Evolutionary conservation across 2,888 invertebrate genomes (phyloP), one percentile per base, ranked within the genome.

Genomic region (Drosophila recens): DNA sequence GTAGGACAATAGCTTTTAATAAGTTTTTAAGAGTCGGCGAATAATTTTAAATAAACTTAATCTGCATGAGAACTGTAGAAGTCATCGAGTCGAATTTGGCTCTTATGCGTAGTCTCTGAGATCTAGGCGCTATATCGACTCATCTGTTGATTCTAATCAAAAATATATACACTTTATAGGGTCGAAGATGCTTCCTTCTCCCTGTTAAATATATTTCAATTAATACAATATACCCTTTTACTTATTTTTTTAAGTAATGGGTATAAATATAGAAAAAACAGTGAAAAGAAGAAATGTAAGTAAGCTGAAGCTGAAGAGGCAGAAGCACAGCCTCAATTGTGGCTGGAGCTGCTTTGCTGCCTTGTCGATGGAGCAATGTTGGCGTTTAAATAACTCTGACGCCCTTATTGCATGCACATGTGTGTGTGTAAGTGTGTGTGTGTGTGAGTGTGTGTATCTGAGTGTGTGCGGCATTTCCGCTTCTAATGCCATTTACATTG

Each of bases 361-460:
- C 58, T 34, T 65, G 61, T 66, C 62, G 62, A 77, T 77, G 72
- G 54, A 34, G 46, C 43, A 59, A 58, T 46, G 56, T 57, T 74
- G 85, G 73, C 75, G 85, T 84, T 87, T 83, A 89, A 89, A 83
- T 87, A 83, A 89, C 89, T 84, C 87, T 84, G 89, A 80, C 89
- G 87, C 81, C 71, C 72, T 73, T 73, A 72, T 58, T 66, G 38
- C 74, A 70, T 69, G 65, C 54, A 51, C 53, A 58, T 43, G 65
- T 45, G 40, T 45, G 34, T 62, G 33, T 20, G 9, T 43, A 20
- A 45, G 46, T 62, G 30, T 40, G 43, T 46, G 38, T 40, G 42
- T 45, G 15, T 59, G 23, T 52, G 30, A 51, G 23, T 42, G 30
- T 72, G 27, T 52, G 40, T 56, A 15, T 45, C 30, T 51, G 45